These are phyloP conservation scores for Odontamblyopus rebecca DNA, from an alignment of 2,797 vertebrate genomes.

Conservation along the genomic window DNA sequence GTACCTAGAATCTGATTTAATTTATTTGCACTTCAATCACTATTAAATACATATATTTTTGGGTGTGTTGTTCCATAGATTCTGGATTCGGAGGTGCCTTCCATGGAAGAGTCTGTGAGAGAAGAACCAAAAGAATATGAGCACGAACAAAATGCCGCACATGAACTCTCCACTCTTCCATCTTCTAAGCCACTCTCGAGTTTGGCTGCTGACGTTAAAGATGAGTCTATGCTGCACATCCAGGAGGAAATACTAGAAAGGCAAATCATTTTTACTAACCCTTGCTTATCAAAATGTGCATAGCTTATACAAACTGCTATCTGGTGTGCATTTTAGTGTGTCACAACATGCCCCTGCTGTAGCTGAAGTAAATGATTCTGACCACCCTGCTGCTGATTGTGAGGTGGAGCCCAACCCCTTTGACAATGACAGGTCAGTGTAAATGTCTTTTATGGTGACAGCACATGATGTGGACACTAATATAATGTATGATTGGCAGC, in stretches of 20 bases:
- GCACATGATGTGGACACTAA: neutral
- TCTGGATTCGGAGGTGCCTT: conserved; percentile 22
- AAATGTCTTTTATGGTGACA: neutral
- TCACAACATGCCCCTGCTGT: conserved; percentile 27
- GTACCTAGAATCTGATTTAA: neutral
- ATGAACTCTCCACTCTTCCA: conserved; percentile 25
- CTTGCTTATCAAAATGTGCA: neutral
- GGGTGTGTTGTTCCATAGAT: conserved; percentile 40
- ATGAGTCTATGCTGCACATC: conserved; percentile 12
- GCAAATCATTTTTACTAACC: conserved; percentile 23
- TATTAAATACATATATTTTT: conserved; percentile 1
- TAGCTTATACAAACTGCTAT: neutral
- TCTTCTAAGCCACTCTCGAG: conserved; percentile 23
- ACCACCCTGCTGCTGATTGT: conserved; percentile 56
- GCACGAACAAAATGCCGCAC: conserved; percentile 33
- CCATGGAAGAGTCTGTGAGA: conserved; percentile 29
- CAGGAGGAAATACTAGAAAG: conserved; percentile 34
- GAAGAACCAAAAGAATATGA: conserved; percentile 24
- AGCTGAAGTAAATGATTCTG: conserved; percentile 35
- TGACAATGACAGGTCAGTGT: conserved; percentile 47
- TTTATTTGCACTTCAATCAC: neutral
- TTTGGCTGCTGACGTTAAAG: conserved; percentile 26
- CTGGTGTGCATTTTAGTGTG: conserved; percentile 34
- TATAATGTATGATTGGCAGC: conserved; percentile 13
- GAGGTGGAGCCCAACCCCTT: conserved; percentile 56